Evolutionary conservation across 1,140 invertebrate species (phyloP), one percentile per base, ranked within the genome.

Genomic region (Drosophila orena): DNA sequence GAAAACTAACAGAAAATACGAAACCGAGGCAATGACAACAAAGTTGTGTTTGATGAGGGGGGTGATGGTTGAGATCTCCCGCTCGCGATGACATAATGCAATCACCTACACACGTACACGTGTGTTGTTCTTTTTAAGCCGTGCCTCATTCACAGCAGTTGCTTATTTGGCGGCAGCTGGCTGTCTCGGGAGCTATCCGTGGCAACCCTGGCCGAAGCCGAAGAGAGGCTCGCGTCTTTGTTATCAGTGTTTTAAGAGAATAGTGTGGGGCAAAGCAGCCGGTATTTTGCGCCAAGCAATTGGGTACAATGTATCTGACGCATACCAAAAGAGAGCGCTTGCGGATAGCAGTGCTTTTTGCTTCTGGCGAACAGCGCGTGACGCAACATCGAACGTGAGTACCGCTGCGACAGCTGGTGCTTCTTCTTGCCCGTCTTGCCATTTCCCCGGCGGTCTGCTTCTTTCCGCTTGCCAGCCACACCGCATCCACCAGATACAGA

Each of bases 41-140:
- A 15, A 4, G 11, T 22, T 35, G 10, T 4, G 14, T 30, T 30
- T 30, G 7, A 30, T 10, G 12, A 43, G 15, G 11, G 4, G 7
- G n/a, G 7, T 24, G 22, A 6, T 12, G n/a, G 14, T 24, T 12
- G n/a, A 37, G 47, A 42, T 58, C 70, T 55, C 34, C 22, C 10
- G 22, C 44, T 64, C 35, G 35, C 43, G 83, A 86, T 86, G 83
- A 86, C 83, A 86, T 86, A 86, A 88, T 89, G 62, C 75, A 40
- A 15, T 22, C 8, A 34, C 34, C 30, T 17, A 53, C 22, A 64
- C 14, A 35, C 35, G 12, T 44, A 58, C 27, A 30, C 11, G 71
- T 11, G 44, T 73, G 56, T 43, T 80, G 55, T 60, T 71, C 64
- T 71, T 80, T 61, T 77, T 40, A 46, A 56, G 65, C 34, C 34